Evolutionary conservation across 2,888 invertebrate species (phyloP).

Genomic region (Prenolepis imparis): DNA sequence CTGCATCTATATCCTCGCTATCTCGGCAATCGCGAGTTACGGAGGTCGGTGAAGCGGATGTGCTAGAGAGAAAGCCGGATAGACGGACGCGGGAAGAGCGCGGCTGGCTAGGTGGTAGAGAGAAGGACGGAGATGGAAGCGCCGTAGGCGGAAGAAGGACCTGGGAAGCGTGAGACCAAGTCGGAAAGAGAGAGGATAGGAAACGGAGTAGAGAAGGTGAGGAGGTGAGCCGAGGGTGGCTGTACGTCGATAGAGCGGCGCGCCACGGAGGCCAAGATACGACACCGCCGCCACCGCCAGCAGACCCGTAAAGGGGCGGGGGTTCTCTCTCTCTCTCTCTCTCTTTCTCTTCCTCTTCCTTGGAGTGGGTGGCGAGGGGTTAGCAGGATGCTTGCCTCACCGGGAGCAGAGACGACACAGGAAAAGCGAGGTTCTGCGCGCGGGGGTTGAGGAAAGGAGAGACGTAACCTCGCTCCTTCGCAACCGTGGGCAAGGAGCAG

Average conservation of each 20-base stretch:
- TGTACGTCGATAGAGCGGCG: conserved; percentile 86
- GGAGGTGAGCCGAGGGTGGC: conserved; percentile 76
- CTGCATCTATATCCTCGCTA: conserved; percentile 76
- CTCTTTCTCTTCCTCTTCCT: conserved; percentile 41
- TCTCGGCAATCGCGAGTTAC: conserved; percentile 82
- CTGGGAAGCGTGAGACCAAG: conserved; percentile 52
- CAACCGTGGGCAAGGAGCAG: conserved; percentile 65
- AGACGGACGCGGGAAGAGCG: conserved; percentile 59
- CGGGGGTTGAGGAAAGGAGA: conserved; percentile 54
- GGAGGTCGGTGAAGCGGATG: conserved; percentile 60
- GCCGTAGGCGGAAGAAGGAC: conserved; percentile 47
- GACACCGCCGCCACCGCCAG: conserved; percentile 86
- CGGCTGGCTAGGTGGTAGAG: conserved; percentile 32
- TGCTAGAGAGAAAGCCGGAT: conserved; percentile 66
- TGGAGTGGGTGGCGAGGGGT: conserved; percentile 44
- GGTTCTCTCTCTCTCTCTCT: conserved; percentile 61
- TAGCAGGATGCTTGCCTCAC: conserved; percentile 48
- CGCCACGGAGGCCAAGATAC: conserved; percentile 86
- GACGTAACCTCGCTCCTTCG: conserved; percentile 69
- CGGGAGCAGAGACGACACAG: conserved; percentile 72
- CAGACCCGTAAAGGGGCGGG: conserved; percentile 84
- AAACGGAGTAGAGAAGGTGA: conserved; percentile 63
- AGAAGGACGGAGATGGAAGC: conserved; percentile 37
- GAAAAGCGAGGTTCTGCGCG: conserved; percentile 62
- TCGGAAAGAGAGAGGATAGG: conserved; percentile 65